Evolutionary conservation across 2,888 invertebrate species (phyloP).

Genomic region (Synergus umbraculus): DNA sequence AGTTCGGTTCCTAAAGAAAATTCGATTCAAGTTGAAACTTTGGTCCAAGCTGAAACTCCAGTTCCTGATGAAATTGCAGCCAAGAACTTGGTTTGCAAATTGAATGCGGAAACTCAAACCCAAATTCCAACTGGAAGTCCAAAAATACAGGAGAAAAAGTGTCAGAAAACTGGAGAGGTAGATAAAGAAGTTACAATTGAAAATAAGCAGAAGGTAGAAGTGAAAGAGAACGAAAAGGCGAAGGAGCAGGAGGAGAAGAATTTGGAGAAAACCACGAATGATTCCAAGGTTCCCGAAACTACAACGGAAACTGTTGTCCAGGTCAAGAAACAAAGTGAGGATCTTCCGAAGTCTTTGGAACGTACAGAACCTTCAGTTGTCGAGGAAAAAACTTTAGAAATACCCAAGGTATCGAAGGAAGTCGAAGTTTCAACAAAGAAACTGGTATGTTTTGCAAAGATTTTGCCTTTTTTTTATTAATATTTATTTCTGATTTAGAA

Average conservation of each 20-base stretch:
- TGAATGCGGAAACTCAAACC: background rate
- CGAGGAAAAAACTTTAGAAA: background rate
- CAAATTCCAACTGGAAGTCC: background rate
- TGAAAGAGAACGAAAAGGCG: background rate
- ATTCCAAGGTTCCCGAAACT: background rate
- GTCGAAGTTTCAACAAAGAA: background rate
- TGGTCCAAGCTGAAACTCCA: background rate
- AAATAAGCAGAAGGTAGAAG: conserved; percentile 45
- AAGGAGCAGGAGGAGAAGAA: background rate
- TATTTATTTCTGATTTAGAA: background rate
- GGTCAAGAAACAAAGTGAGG: background rate
- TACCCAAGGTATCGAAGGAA: background rate
- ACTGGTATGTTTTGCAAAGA: background rate
- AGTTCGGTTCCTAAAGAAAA: background rate
- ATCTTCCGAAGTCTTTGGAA: background rate
- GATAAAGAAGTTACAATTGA: background rate
- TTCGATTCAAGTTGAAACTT: background rate
- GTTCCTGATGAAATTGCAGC: background rate
- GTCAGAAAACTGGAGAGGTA: background rate
- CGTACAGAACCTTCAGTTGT: background rate
- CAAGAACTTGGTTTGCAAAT: background rate
- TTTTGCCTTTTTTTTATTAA: background rate
- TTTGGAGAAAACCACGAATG: background rate
- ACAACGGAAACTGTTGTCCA: background rate
- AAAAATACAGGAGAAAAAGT: background rate